Base-by-base conservation (phyloP, 2,888 invertebrate species). In the Ceraclea dissimilis region DNA sequence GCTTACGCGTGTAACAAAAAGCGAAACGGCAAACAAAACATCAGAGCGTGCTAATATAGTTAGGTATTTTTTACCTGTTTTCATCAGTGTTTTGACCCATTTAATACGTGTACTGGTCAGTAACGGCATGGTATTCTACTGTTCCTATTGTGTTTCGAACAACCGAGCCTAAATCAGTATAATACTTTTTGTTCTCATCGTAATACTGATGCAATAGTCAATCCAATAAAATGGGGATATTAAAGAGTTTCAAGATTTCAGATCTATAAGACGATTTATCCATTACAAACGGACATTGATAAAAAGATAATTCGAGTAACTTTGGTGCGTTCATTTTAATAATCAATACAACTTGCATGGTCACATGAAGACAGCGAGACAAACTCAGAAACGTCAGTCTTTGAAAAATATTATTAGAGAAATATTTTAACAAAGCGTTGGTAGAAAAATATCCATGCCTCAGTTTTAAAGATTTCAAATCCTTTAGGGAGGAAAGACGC, bases 401-500 rank as follows among this genome's bases (percentile, higher is more conserved):
- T 64, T 71, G 75, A 69, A 78, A 78, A 64, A 68, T 71, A 60
- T 75, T 76, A 62, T 75, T 75, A 19, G 75, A 72, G 64, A 78
- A 78, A 68, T 74, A 77, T 65, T 72, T 71, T 57, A 76, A 69
- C 58, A 78, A 69, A 55, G 78, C 76, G 66, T 69, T 70, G 20
- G 75, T 73, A 26, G 78, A 78, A 65, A 78, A 78, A 66, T 76
- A 78, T n/a, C 76, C 76, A 65, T 78, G 78, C 16, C 78, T 72
- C 62, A 78, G 66, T 65, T 78, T 78, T 16, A 78, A 66, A 56
- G 78, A 78, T 62, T 73, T 72, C 61, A 78, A 68, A 66, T 74
- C 72, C 65, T 73, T 75, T 56, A 78, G 64, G 61, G 70, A 71
- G 61, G 73, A 73, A 54, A 78, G 67, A 65, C 76, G 77, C 59